These are phyloP conservation scores for Diarsia brunnea DNA, from an alignment of 2,888 invertebrate genomes.

Conservation along the genomic window DNA sequence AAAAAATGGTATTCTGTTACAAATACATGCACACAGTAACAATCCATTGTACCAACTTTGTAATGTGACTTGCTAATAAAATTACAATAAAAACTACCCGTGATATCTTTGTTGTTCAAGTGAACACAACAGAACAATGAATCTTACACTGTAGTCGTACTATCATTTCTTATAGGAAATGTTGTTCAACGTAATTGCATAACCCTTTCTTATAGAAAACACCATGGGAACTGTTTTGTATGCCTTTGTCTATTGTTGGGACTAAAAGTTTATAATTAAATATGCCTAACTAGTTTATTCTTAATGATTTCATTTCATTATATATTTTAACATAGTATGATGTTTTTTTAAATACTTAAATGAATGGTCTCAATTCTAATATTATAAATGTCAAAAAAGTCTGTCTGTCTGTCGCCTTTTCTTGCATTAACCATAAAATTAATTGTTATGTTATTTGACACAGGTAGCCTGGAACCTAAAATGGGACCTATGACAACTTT, in stretches of 20 bases:
- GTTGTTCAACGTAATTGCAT: conserved; percentile 35
- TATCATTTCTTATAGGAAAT: conserved; percentile 35
- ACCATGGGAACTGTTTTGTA: conserved; percentile 59
- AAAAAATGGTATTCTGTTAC: conserved; percentile 28
- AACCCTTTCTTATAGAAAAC: conserved; percentile 47
- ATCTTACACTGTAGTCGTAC: conserved; percentile 30
- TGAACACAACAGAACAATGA: conserved; percentile 57
- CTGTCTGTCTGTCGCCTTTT: background rate
- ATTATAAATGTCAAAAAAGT: background rate
- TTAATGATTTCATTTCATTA: background rate
- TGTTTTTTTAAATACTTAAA: background rate
- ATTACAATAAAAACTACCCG: conserved; percentile 13
- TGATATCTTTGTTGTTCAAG: conserved; percentile 36
- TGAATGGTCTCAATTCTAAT: background rate
- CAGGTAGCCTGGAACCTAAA: background rate
- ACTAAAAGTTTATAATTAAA: conserved; percentile 22
- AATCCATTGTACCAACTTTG: conserved; percentile 42
- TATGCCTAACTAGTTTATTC: background rate
- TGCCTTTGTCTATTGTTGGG: conserved; percentile 50
- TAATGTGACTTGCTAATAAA: conserved; percentile 43
- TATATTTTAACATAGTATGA: background rate
- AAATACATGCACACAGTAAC: conserved; percentile 14
- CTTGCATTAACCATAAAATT: background rate
- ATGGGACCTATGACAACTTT: background rate
- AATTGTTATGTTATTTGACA: background rate